A percentile compares a stretch with the other conserved stretches of the same genome.
These are phyloP conservation scores for Eublepharis macularius DNA, from an alignment of 2,113 vertebrate species.

Conservation along the genomic window DNA sequence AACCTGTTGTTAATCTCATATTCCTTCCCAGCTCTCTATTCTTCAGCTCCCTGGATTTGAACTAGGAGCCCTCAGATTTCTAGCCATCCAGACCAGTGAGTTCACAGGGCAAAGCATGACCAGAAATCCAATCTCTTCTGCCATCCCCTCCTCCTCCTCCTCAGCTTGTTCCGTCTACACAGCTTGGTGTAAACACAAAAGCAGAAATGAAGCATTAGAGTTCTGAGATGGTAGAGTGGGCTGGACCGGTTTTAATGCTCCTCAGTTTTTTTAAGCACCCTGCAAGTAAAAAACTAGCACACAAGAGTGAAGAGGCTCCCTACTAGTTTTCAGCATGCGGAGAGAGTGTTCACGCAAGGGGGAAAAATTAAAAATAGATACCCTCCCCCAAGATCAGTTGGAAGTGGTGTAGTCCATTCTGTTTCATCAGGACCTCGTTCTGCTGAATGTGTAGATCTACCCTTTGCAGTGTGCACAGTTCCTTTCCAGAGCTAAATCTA, in stretches of 20 bases:
- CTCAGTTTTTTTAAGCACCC: neutral
- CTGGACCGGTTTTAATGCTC: neutral
- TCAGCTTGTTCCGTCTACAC: neutral
- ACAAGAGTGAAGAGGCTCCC: neutral
- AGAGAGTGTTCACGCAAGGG: neutral
- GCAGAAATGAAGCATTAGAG: neutral
- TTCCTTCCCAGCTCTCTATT: neutral
- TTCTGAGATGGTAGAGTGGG: too few relatives aligned
- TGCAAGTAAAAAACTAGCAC: neutral
- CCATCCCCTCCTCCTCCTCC: too few relatives aligned
- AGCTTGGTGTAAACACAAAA: neutral
- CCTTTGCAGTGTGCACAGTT: neutral
- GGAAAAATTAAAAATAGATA: neutral
- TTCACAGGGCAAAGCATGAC: neutral
- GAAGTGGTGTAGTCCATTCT: neutral
- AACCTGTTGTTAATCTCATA: neutral
- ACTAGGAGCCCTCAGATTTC: neutral
- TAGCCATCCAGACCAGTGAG: neutral
- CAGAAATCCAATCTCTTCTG: neutral
- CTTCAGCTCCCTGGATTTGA: neutral
- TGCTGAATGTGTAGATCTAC: neutral
- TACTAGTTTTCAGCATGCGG: neutral
- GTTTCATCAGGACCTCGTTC: neutral
- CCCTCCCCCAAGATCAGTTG: neutral
- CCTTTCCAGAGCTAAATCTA: neutral